phyloP scores from a whole-genome alignment of 2,113 vertebrate genomes.

The Elgaria multicarinata region DNA sequence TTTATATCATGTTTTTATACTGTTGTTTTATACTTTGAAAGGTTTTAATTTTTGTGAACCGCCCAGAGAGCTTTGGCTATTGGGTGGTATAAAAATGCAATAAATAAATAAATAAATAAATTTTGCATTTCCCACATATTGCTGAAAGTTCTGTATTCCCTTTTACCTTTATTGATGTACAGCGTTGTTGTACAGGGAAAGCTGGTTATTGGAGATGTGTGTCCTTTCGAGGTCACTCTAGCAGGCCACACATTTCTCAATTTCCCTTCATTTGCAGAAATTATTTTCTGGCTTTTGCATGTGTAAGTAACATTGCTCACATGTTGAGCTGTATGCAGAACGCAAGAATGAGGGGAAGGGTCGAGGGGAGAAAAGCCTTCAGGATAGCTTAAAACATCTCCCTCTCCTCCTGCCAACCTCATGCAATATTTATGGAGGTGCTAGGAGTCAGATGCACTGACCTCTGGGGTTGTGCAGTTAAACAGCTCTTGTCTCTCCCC shows the following conservation, averaged over 20 bases:
- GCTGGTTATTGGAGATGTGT: neutral
- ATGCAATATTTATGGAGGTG: slow-evolving; percentile 90
- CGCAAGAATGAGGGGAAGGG: slow-evolving; percentile 61
- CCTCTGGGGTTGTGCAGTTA: slow-evolving; percentile 89
- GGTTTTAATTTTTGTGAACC: no score
- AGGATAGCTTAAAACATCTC: slow-evolving; percentile 55
- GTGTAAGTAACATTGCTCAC: slow-evolving; percentile 75
- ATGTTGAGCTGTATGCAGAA: slow-evolving; percentile 70
- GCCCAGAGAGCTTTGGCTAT: no score
- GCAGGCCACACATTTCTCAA: slow-evolving; percentile 41
- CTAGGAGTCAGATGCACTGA: slow-evolving; percentile 83
- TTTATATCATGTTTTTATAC: no score
- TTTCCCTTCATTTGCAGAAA: slow-evolving; percentile 70
- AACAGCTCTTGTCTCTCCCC: slow-evolving; percentile 76
- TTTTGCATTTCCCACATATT: neutral
- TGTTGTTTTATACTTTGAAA: no score
- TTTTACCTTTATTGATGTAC: neutral
- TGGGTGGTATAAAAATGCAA: no score
- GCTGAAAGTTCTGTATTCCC: neutral
- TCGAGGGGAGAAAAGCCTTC: slow-evolving; percentile 50
- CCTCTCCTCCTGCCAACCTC: slow-evolving; percentile 69
- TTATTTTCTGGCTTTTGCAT: slow-evolving; percentile 75
- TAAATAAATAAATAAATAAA: no score
- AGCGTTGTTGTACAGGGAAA: neutral
- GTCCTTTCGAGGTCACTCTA: neutral